Percentiles rank a stretch among this genome's conserved stretches.
phyloP scores from a whole-genome alignment of 2,113 vertebrate species.

The Hemiscyllium ocellatum region DNA sequence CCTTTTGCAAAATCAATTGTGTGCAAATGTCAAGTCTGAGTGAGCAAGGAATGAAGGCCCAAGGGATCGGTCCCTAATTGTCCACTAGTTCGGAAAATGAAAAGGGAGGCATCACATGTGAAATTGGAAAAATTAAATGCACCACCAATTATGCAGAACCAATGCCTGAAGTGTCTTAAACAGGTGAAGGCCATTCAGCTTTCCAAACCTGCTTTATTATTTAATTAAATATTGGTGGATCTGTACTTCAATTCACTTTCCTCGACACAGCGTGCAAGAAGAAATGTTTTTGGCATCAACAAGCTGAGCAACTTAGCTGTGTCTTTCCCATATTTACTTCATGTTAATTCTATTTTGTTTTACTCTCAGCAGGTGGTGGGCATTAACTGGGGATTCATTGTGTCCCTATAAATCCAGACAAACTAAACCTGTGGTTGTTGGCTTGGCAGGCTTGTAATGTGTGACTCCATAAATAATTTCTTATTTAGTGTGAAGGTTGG shows the following conservation, averaged over 20 bases:
- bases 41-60: background rate
- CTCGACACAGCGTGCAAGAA: background rate
- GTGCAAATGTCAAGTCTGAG: background rate
- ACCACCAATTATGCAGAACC: too few species aligned
- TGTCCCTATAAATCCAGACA: background rate
- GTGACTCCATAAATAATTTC: too few species aligned
- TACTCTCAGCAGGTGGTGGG: background rate
- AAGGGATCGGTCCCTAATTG: background rate
- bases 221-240: background rate
- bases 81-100: background rate
- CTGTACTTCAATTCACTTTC: background rate
- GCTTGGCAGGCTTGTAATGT: too few species aligned
- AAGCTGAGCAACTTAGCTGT: background rate
- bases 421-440: too few species aligned
- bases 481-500: too few species aligned
- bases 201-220: too few species aligned
- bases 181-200: background rate
- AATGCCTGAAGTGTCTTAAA: background rate
- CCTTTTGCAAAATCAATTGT: slow-evolving; percentile 2
- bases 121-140: background rate
- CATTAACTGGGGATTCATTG: background rate
- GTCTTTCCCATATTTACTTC: background rate
- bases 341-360: background rate
- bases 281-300: background rate
- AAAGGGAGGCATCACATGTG: background rate